Conservation (phyloP, 2,797 vertebrate species). For the Eulemur rubriventer region DNA sequence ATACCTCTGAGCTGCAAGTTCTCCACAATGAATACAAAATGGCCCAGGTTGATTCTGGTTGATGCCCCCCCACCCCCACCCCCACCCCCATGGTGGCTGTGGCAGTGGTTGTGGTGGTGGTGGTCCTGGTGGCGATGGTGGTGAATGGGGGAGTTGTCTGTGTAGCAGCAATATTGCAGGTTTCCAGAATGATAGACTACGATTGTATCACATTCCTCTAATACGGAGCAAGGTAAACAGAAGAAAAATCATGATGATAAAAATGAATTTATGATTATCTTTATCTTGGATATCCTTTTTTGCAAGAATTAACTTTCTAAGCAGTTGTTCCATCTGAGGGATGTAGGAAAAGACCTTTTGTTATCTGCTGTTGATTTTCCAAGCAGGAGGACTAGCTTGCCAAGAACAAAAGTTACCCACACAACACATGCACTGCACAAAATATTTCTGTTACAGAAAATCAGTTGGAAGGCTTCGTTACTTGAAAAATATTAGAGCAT, state of each 20-base stretch:
- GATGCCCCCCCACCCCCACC: background rate
- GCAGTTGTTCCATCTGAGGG: slow-evolving; percentile 39
- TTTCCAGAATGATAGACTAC: background rate
- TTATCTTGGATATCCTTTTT: slow-evolving; percentile 7
- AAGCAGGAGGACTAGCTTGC: slow-evolving; percentile 50
- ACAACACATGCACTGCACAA: slow-evolving; percentile 1
- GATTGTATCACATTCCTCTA: background rate
- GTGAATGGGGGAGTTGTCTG: background rate
- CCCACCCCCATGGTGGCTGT: too few relatives aligned
- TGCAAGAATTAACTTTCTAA: slow-evolving; percentile 41
- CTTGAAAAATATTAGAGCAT: slow-evolving; percentile 18
- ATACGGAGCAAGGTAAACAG: background rate
- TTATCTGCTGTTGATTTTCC: slow-evolving; percentile 60
- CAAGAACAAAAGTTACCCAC: slow-evolving; percentile 61
- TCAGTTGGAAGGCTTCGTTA: slow-evolving; percentile 22
- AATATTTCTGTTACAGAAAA: slow-evolving; percentile 52
- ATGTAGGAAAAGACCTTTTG: slow-evolving; percentile 46
- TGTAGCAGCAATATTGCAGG: background rate
- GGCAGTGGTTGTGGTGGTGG: too few relatives aligned
- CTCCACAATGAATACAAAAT: background rate
- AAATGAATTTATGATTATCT: slow-evolving; percentile 26
- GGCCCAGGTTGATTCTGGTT: background rate
- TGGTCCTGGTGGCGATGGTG: too few relatives aligned
- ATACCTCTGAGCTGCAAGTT: background rate
- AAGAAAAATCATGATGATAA: background rate